Conservation (phyloP, 2,888 invertebrate genomes). For the Lasius fuliginosus region DNA sequence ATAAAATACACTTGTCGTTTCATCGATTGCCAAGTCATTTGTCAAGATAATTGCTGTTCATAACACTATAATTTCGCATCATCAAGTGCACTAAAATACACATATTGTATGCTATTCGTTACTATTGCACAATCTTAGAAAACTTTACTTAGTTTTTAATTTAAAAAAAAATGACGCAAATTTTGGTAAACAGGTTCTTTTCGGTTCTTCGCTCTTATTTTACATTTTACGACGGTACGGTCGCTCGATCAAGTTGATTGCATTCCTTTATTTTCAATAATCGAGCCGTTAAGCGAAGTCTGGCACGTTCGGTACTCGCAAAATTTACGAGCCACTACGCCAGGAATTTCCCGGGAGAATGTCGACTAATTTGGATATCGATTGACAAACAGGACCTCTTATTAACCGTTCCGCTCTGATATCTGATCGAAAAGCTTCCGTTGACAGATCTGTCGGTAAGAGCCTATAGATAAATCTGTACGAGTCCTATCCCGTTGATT, state of each 20-base stretch:
- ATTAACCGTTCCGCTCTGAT: slow-evolving; percentile 55
- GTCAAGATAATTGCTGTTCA: not conserved
- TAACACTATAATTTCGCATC: not conserved
- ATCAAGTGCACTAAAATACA: not conserved
- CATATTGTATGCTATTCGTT: not conserved
- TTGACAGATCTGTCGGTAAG: slow-evolving; percentile 48
- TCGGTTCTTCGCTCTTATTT: not conserved
- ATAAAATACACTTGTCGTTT: not conserved
- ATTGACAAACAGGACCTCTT: slow-evolving; percentile 71
- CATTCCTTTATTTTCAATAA: slow-evolving; percentile 10
- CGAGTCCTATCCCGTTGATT: slow-evolving; percentile 40
- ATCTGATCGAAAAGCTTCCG: slow-evolving; percentile 43
- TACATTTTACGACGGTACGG: not conserved
- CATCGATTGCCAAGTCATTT: not conserved
- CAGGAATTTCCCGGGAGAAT: slow-evolving; percentile 46
- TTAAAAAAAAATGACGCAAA: not conserved
- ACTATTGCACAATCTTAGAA: not conserved
- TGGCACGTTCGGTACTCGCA: not conserved
- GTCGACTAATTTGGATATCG: slow-evolving; percentile 64
- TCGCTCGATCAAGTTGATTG: not conserved
- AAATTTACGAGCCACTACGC: slow-evolving; percentile 31
- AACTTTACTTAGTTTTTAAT: not conserved
- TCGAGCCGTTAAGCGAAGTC: not conserved
- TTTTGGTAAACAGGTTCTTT: not conserved
- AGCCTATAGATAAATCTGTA: slow-evolving; percentile 33